These are phyloP conservation scores for Paralvinella palmiformis DNA, from an alignment of 1,140 invertebrate species.

Conservation along the genomic window DNA sequence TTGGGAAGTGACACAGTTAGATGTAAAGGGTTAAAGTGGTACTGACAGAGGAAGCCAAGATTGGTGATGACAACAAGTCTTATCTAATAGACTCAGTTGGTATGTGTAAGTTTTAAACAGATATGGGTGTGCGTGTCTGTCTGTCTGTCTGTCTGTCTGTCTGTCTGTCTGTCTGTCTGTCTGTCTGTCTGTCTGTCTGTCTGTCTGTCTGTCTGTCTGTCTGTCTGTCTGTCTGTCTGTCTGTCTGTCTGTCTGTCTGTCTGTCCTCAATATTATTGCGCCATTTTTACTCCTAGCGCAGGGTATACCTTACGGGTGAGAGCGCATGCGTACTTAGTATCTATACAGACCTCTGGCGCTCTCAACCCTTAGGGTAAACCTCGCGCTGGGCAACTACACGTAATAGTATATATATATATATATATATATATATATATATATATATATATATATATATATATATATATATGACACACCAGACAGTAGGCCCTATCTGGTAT, in stretches of 20 bases:
- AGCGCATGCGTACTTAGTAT: neutral
- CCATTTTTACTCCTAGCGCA: neutral
- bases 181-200: conserved; percentile 11
- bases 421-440: neutral
- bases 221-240: conserved; percentile 11
- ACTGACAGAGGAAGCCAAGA: too few relatives aligned
- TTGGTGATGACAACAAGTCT: too few relatives aligned
- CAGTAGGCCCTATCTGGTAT: too few relatives aligned
- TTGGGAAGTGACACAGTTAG: too few relatives aligned
- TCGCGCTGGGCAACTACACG: neutral
- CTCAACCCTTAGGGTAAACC: too few relatives aligned
- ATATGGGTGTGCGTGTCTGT: conserved; percentile 5
- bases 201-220: conserved; percentile 11
- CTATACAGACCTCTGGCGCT: too few relatives aligned
- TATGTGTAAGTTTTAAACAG: too few relatives aligned
- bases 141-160: conserved; percentile 10
- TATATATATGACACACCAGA: too few relatives aligned
- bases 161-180: conserved; percentile 11
- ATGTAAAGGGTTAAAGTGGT: too few relatives aligned
- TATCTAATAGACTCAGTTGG: too few relatives aligned
- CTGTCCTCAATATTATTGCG: neutral
- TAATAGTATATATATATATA: neutral
- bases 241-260: conserved; percentile 11
- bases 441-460: neutral
- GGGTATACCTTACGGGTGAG: neutral